Conservation (phyloP, 2,113 vertebrate species). For the Phoenicopterus ruber region DNA sequence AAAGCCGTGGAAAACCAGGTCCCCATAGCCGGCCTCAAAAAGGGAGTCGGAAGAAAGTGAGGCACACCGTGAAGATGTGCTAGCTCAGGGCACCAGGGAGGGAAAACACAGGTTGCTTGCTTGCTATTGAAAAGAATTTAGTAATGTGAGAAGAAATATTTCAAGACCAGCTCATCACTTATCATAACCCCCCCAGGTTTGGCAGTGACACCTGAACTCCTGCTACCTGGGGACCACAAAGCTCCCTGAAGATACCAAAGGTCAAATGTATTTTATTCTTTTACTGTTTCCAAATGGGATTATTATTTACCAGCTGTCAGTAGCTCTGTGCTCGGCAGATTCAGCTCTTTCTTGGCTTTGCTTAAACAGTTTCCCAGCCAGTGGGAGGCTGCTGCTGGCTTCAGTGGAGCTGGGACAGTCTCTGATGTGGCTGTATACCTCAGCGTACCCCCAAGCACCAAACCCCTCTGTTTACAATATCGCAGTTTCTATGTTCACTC, state of each 20-base stretch:
- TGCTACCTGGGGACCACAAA: background rate
- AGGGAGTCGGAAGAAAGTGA: background rate
- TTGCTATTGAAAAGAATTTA: background rate
- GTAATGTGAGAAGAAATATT: background rate
- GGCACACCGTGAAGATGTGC: fast-evolving
- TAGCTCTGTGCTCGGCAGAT: fast-evolving
- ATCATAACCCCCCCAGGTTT: background rate
- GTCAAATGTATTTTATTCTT: background rate
- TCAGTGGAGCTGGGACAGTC: background rate
- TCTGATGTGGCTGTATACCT: background rate
- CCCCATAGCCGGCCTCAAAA: background rate
- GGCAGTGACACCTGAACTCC: background rate
- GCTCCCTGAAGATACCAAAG: background rate
- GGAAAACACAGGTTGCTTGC: background rate
- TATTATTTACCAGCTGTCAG: background rate
- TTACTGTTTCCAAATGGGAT: background rate
- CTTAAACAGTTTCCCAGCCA: background rate
- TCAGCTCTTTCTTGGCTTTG: background rate
- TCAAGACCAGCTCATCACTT: background rate
- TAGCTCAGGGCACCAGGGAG: background rate
- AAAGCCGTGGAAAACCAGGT: background rate
- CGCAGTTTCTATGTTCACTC: background rate
- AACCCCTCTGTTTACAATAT: background rate
- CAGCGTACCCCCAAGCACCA: background rate
- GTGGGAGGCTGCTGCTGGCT: background rate